These are phyloP conservation scores for Echeneis naucrates DNA, from an alignment of 2,797 vertebrate genomes.

Conservation along the genomic window DNA sequence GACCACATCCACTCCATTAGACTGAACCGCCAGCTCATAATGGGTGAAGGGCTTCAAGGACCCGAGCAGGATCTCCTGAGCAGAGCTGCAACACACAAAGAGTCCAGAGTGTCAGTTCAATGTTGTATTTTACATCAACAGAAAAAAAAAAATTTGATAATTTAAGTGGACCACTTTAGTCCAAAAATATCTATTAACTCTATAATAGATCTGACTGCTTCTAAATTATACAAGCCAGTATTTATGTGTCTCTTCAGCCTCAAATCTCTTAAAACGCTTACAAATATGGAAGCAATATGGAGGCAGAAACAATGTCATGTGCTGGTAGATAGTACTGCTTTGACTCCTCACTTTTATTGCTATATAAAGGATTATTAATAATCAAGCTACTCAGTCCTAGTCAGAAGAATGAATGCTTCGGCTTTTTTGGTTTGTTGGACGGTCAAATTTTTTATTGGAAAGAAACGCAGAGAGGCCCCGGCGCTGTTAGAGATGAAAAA, in stretches of 20 bases:
- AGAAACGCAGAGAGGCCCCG: not conserved
- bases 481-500: not conserved
- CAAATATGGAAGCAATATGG: not conserved
- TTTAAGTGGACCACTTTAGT: not conserved
- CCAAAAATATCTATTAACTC: not conserved
- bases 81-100: conserved; percentile 84
- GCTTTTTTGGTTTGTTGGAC: not conserved
- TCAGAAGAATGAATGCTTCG: not conserved
- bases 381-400: not conserved
- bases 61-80: conserved; percentile 92
- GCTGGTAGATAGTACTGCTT: not conserved
- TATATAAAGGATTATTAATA: not conserved
- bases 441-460: not conserved
- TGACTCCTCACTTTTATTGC: not conserved
- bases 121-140: not conserved
- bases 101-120: not conserved
- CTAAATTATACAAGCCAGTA: not conserved
- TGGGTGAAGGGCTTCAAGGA: conserved; percentile 94
- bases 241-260: not conserved
- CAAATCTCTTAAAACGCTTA: not conserved
- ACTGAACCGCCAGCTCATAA: conserved; percentile 97
- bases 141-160: not conserved
- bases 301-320: not conserved
- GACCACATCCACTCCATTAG: conserved; percentile 88
- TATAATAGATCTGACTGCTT: not conserved